A percentile compares a stretch with the other conserved stretches of the same genome.
Evolutionary conservation across 2,888 invertebrate genomes (phyloP).

Genomic region (Stegophylla sp.): DNA sequence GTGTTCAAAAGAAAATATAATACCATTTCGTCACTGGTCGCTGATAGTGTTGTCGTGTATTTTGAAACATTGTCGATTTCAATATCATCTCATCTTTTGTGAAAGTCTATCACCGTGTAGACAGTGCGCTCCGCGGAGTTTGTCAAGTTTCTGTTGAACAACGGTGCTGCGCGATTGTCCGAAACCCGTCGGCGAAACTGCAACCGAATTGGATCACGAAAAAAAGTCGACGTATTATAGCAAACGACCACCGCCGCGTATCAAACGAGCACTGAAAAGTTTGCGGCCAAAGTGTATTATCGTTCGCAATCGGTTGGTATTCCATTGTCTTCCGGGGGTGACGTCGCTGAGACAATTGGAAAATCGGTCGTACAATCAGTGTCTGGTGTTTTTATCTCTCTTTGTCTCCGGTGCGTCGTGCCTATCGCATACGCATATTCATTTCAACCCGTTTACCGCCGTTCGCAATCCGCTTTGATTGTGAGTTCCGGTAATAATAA

Average conservation of each 20-base stretch:
- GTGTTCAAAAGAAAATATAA: neutral
- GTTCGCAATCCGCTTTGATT: neutral
- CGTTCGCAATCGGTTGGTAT: too few species aligned
- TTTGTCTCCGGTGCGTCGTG: too few species aligned
- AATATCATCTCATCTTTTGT: neutral
- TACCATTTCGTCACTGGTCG: conserved; percentile 1
- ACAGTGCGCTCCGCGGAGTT: conserved; percentile 8
- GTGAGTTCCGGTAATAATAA: neutral
- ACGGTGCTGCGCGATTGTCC: neutral
- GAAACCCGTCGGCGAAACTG: neutral
- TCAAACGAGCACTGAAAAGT: too few species aligned
- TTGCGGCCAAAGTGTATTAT: too few species aligned
- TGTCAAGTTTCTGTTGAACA: neutral
- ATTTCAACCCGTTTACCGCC: too few species aligned
- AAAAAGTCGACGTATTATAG: neutral
- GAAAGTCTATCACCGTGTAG: conserved; percentile 9
- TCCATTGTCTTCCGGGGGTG: too few species aligned
- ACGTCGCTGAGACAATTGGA: too few species aligned
- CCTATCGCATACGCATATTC: too few species aligned
- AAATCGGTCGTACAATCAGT: too few species aligned
- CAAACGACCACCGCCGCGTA: too few species aligned
- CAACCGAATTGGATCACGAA: neutral
- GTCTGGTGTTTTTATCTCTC: too few species aligned
- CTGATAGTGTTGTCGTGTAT: conserved; percentile 27
- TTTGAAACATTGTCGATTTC: conserved; percentile 40